Evolutionary conservation across 2,113 vertebrate species (phyloP).

Genomic region (Cepphus grylle): DNA sequence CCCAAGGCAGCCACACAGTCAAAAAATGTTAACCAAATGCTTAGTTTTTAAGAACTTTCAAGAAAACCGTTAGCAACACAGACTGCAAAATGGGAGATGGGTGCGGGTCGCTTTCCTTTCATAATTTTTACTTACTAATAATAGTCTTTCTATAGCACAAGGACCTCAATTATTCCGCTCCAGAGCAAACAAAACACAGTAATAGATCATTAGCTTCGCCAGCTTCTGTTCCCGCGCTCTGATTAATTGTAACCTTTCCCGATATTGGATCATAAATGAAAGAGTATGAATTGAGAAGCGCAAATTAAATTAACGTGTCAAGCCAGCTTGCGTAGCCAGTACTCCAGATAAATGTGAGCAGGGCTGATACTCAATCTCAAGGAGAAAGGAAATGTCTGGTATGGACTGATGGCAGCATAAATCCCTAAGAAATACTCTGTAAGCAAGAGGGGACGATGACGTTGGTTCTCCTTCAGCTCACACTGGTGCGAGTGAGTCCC

Average conservation of each 20-base stretch:
- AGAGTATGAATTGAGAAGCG: slow-evolving; percentile 4
- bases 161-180: neutral
- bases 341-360: slow-evolving; percentile 15
- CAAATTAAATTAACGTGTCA: slow-evolving; percentile 40
- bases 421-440: neutral
- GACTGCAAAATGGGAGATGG: neutral
- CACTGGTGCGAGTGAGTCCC: neutral
- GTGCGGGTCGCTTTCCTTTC: neutral
- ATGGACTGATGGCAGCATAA: neutral
- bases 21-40: fast-evolving
- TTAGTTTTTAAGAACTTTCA: neutral
- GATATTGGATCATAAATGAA: slow-evolving; percentile 16
- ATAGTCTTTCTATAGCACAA: neutral
- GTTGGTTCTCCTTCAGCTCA: neutral
- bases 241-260: slow-evolving; percentile 54
- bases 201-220: neutral
- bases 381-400: slow-evolving; percentile 17
- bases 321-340: neutral
- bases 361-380: neutral
- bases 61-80: neutral
- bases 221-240: neutral
- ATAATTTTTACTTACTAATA: slow-evolving; percentile 16
- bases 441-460: neutral
- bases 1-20: neutral
- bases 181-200: neutral